These are phyloP conservation scores for Ailurus styani DNA, from an alignment of 2,113 vertebrate genomes.

Conservation along the genomic window DNA sequence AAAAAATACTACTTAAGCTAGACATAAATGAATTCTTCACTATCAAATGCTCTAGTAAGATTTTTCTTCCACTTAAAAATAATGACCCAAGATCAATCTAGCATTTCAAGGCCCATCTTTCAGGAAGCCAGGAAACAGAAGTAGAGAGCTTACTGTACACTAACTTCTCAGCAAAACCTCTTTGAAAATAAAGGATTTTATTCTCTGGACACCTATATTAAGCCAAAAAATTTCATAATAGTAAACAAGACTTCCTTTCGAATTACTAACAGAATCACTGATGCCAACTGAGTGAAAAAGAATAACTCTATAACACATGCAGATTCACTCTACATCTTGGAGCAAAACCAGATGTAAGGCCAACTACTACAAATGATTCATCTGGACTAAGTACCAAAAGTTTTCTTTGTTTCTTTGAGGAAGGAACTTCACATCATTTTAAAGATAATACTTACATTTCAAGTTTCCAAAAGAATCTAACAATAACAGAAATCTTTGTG, in stretches of 20 bases:
- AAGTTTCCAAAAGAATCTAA: neutral
- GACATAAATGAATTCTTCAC: neutral
- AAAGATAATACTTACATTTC: neutral
- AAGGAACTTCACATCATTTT: neutral
- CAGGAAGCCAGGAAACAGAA: neutral
- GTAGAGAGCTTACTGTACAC: neutral
- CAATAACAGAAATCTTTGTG: neutral
- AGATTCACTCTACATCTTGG: neutral
- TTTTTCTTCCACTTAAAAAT: neutral
- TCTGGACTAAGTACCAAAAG: neutral
- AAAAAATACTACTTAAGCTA: neutral
- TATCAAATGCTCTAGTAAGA: neutral
- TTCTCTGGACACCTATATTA: neutral
- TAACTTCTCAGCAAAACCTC: neutral
- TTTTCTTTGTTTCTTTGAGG: neutral
- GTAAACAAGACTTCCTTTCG: neutral
- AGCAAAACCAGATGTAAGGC: neutral
- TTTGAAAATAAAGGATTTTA: slow-evolving; percentile 1
- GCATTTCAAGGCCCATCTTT: neutral
- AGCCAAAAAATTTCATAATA: neutral
- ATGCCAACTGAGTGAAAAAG: neutral
- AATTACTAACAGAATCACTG: neutral
- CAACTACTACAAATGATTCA: neutral
- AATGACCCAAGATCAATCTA: neutral
- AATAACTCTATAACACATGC: neutral